Conservation (phyloP, 2,113 vertebrate genomes). For the Calyptomena viridis region DNA sequence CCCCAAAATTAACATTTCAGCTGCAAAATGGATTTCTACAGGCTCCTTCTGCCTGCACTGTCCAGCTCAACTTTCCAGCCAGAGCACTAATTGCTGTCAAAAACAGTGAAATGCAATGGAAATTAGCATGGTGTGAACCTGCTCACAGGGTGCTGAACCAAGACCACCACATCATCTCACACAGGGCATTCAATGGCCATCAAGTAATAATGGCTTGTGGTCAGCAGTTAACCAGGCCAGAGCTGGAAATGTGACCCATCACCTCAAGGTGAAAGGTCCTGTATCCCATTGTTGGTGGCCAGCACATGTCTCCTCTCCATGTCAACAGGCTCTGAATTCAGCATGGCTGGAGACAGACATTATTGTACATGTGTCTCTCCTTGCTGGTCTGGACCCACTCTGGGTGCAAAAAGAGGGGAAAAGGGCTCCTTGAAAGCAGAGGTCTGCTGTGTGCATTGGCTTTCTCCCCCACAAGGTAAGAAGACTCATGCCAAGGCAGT, state of each 20-base stretch:
- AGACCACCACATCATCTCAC: not conserved
- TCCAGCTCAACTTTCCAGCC: not conserved
- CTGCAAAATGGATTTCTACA: not conserved
- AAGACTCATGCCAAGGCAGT: not conserved
- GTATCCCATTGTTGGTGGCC: fast-evolving
- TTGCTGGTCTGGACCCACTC: not conserved
- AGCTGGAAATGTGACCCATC: not conserved
- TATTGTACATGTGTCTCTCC: not conserved
- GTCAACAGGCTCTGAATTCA: not conserved
- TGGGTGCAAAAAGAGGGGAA: not conserved
- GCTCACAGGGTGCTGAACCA: not conserved
- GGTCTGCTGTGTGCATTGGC: not conserved
- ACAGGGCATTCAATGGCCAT: not conserved
- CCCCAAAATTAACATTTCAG: not conserved
- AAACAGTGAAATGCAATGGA: not conserved
- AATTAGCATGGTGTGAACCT: not conserved
- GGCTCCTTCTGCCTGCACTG: not conserved
- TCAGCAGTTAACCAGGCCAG: not conserved
- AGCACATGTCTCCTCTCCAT: not conserved
- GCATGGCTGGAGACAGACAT: fast-evolving
- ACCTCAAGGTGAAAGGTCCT: not conserved
- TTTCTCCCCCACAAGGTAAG: not conserved
- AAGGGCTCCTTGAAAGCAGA: not conserved
- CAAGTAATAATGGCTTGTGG: not conserved
- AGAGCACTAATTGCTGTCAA: not conserved